Percentiles rank a stretch among this genome's conserved stretches.
Conservation (phyloP, 2,888 invertebrate species). For the Hetaerina titia region DNA sequence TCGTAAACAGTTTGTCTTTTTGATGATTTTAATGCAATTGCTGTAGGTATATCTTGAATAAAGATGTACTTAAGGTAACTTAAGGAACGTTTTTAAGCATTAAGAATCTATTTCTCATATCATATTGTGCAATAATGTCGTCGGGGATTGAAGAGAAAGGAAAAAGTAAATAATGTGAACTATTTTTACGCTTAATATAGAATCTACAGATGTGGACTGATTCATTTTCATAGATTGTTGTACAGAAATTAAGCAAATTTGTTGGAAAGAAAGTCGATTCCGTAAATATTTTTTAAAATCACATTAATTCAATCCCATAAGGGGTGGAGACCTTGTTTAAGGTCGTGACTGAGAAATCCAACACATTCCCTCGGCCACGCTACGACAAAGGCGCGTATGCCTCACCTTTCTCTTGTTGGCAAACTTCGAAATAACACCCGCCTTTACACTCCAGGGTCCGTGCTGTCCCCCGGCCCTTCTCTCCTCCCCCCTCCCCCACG, state of each 20-base stretch:
- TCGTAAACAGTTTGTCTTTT: neutral
- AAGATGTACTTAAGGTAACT: too few species aligned
- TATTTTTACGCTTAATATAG: too few species aligned
- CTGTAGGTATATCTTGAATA: neutral
- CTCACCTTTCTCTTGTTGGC: neutral
- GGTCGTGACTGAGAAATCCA: neutral
- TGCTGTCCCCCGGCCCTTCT: neutral
- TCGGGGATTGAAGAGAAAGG: too few species aligned
- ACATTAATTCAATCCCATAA: neutral
- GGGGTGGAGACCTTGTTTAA: neutral
- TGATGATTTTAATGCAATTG: neutral
- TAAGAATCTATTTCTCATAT: too few species aligned
- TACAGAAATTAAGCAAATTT: too few species aligned
- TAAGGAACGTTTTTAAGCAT: too few species aligned
- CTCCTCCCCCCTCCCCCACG: neutral
- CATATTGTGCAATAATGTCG: too few species aligned
- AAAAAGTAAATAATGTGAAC: too few species aligned
- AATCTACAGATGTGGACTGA: too few species aligned
- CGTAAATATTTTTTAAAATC: neutral
- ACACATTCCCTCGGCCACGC: neutral
- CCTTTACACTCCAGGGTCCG: neutral
- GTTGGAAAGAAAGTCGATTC: neutral
- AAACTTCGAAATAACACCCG: slow-evolving; percentile 35
- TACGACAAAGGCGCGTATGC: neutral
- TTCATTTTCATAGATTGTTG: too few species aligned